These are phyloP conservation scores for Oikopleura albicans DNA, from an alignment of 23 tunicate species.

Conservation along the genomic window DNA sequence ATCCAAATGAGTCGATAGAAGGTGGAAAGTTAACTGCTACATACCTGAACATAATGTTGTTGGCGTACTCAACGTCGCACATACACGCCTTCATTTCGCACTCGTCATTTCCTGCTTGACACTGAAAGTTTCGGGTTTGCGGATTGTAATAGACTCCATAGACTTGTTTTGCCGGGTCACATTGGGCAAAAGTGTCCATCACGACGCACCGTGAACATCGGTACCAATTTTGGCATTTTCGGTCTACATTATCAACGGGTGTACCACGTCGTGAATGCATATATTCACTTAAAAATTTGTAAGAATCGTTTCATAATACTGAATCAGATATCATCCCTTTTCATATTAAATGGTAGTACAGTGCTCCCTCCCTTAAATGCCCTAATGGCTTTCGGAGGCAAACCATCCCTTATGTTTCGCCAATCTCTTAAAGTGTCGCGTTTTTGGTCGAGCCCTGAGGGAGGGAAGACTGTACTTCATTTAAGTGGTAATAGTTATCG, in stretches of 20 bases:
- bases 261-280: background rate
- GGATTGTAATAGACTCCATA: background rate
- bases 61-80: background rate
- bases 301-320: no score
- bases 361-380: no score
- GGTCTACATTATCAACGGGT: background rate
- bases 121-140: background rate
- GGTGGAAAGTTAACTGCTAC: no score
- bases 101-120: background rate
- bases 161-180: background rate
- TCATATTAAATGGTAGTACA: no score
- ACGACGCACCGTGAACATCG: background rate
- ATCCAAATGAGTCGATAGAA: no score
- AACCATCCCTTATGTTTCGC: no score
- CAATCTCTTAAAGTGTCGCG: no score
- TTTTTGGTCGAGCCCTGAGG: no score
- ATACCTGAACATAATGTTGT: background rate
- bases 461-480: no score
- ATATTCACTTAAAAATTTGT: background rate
- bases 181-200: background rate
- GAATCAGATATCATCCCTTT: no score
- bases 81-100: background rate
- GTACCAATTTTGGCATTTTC: constrained; percentile 17
- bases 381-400: no score
- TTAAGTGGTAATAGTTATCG: no score